Conservation (phyloP, 2,888 invertebrate genomes). For the Apantesis nais region DNA sequence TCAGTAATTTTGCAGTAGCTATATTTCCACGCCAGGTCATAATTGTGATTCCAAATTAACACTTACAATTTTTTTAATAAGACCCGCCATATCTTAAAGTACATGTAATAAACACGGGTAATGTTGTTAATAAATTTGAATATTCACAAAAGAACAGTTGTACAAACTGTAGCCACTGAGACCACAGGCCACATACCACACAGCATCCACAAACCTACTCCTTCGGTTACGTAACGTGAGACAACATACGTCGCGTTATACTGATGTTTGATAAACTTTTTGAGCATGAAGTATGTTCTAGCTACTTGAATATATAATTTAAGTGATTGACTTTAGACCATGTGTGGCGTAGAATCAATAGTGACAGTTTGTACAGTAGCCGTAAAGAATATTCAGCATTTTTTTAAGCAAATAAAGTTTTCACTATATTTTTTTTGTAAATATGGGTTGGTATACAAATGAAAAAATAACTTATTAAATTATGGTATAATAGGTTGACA, state of each 20-base stretch:
- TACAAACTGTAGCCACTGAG: conserved; percentile 31
- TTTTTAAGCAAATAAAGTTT: not conserved
- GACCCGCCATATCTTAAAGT: not conserved
- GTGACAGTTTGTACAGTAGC: not conserved
- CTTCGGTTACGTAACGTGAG: conserved; percentile 17
- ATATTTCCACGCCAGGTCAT: not conserved
- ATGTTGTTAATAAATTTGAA: conserved; percentile 19
- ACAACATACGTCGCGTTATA: conserved; percentile 21
- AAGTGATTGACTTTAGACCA: conserved; percentile 12
- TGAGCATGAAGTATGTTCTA: conserved; percentile 24
- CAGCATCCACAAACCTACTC: conserved; percentile 10
- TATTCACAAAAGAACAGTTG: conserved; percentile 52
- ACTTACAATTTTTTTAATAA: not conserved
- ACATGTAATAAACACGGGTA: not conserved
- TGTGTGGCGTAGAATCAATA: not conserved
- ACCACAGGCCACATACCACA: conserved; percentile 30
- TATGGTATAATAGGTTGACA: not conserved
- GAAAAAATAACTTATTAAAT: not conserved
- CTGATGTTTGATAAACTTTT: conserved; percentile 39
- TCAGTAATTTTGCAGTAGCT: too few species aligned
- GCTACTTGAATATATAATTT: conserved; percentile 19
- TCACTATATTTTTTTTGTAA: not conserved
- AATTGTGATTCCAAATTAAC: not conserved
- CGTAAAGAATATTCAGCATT: not conserved
- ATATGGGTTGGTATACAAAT: not conserved